Conservation (phyloP, 2,113 vertebrate species). For the Leptobrachium ailaonicum region DNA sequence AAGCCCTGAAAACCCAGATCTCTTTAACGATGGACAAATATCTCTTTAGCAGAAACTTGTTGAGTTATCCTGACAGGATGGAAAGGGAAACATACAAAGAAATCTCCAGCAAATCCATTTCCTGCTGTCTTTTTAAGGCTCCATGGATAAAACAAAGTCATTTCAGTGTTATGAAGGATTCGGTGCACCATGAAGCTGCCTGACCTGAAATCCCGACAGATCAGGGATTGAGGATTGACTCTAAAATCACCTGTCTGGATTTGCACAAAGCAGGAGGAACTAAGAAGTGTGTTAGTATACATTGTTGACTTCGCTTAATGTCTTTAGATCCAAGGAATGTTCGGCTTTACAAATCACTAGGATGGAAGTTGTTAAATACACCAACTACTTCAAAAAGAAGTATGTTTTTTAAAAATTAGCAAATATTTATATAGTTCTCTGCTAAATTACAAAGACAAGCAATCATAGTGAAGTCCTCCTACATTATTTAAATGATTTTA, state of each 20-base stretch:
- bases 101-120: conserved; percentile 43
- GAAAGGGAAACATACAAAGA: conserved; percentile 28
- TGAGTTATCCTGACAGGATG: conserved; percentile 36
- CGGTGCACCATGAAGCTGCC: conserved; percentile 6
- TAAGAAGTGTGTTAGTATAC: conserved; percentile 16
- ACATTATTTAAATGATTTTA: no score
- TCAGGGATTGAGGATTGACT: conserved; percentile 22
- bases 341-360: background rate
- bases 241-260: conserved; percentile 25
- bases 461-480: no score
- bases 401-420: background rate
- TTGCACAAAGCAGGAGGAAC: background rate
- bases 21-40: conserved; percentile 45
- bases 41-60: conserved; percentile 43
- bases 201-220: conserved; percentile 48
- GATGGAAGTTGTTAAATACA: background rate
- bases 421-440: background rate
- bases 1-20: conserved; percentile 29
- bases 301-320: conserved; percentile 12
- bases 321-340: background rate
- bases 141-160: conserved; percentile 45
- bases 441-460: no score
- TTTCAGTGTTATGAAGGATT: conserved; percentile 40
- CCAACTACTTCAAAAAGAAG: background rate
- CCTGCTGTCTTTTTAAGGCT: conserved; percentile 35